Percentiles rank a stretch among this genome's conserved stretches.
These are phyloP conservation scores for Aplysia californica DNA, from an alignment of 1,140 invertebrate genomes.

Conservation along the genomic window DNA sequence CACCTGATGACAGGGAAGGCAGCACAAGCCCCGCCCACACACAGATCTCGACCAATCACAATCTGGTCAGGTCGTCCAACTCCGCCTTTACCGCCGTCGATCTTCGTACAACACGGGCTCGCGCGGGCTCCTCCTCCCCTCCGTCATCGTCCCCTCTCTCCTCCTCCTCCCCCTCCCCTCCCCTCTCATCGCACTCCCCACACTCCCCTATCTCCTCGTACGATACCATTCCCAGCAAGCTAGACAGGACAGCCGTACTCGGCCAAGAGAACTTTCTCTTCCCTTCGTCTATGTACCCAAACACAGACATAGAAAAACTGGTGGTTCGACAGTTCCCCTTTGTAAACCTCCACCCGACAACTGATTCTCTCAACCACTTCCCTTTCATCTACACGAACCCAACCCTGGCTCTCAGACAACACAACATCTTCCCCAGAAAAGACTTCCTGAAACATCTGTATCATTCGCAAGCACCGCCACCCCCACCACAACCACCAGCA, in stretches of 20 bases:
- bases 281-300: neutral
- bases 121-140: neutral
- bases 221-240: neutral
- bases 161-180: neutral
- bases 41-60: too few relatives aligned
- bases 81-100: slow-evolving; percentile 25
- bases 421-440: neutral
- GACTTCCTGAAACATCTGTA: neutral
- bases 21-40: slow-evolving; percentile 5
- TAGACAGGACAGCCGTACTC: neutral
- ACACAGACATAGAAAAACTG: neutral
- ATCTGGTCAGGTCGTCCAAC: neutral
- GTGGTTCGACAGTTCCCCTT: neutral
- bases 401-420: neutral
- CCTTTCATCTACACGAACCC: neutral
- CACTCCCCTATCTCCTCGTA: too few relatives aligned
- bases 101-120: slow-evolving; percentile 8
- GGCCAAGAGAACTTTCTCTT: slow-evolving; percentile 2
- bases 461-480: neutral
- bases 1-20: neutral
- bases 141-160: slow-evolving; percentile 11
- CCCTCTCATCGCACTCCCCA: neutral
- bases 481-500: too few relatives aligned
- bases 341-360: neutral
- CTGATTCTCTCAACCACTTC: neutral